Evolutionary conservation across 2,113 vertebrate genomes (phyloP).

Genomic region (Scatophagus argus): DNA sequence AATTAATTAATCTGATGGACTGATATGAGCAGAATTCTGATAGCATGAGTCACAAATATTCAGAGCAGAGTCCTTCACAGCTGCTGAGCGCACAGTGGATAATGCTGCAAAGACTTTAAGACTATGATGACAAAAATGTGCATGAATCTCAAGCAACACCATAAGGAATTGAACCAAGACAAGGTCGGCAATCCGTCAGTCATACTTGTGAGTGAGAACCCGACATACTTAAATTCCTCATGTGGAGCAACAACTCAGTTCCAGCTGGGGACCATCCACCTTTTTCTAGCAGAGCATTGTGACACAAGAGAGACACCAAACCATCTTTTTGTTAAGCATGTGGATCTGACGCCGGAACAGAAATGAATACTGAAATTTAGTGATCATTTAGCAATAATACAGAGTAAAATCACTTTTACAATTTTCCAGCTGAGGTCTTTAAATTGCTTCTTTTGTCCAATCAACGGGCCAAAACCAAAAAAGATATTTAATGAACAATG

Average conservation of each 20-base stretch:
- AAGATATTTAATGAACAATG: not conserved
- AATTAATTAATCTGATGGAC: conserved; percentile 46
- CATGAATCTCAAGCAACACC: conserved; percentile 15
- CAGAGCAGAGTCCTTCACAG: conserved; percentile 25
- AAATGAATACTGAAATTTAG: not conserved
- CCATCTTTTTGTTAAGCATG: not conserved
- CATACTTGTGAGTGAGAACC: conserved; percentile 1
- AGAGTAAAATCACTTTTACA: not conserved
- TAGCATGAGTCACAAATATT: conserved; percentile 1
- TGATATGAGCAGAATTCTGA: conserved; percentile 33
- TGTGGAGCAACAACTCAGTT: conserved; percentile 18
- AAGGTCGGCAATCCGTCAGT: not conserved
- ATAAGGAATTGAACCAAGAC: not conserved
- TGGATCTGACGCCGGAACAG: not conserved
- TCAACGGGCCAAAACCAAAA: not conserved
- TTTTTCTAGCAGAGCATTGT: not conserved
- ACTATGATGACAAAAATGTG: conserved; percentile 15
- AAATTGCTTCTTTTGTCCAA: not conserved
- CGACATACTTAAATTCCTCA: conserved; percentile 30
- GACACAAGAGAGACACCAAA: no score
- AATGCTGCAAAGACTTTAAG: not conserved
- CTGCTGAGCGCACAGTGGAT: not conserved
- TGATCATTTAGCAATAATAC: not conserved
- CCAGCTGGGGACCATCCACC: not conserved
- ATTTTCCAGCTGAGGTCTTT: not conserved